Percentiles rank a stretch among this genome's conserved stretches.
phyloP scores from a whole-genome alignment of 2,888 invertebrate species.

The Siphonodentalium dalli region DNA sequence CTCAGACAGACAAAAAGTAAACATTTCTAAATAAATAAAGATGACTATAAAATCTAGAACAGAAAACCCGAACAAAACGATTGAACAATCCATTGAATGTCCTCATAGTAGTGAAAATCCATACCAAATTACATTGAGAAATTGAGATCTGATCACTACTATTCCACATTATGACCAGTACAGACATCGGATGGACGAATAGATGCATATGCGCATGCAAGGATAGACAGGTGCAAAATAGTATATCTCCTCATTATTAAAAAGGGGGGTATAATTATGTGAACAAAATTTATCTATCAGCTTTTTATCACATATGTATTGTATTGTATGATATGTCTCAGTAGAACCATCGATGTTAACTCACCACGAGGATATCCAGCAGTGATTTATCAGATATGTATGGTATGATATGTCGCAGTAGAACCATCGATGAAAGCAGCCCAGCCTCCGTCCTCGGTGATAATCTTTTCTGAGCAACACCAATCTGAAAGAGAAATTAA shows the following conservation, averaged over 20 bases:
- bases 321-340: conserved; percentile 45
- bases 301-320: conserved; percentile 44
- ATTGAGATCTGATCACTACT: too few species aligned
- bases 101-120: too few species aligned
- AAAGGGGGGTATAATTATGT: background rate
- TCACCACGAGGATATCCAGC: conserved; percentile 70
- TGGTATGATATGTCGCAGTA: conserved; percentile 56
- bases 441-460: conserved; percentile 81
- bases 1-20: too few species aligned
- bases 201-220: background rate
- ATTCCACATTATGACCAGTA: too few species aligned
- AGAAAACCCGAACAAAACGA: too few species aligned
- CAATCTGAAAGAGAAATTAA: conserved; percentile 39
- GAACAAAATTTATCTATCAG: conserved; percentile 39
- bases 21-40: too few species aligned
- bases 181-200: background rate
- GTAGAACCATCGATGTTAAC: conserved; percentile 36
- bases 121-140: too few species aligned
- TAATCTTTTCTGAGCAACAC: conserved; percentile 68
- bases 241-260: background rate
- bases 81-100: too few species aligned
- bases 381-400: conserved; percentile 56
- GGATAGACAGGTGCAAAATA: too few species aligned
- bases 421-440: conserved; percentile 52
- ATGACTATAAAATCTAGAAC: too few species aligned